These are phyloP conservation scores for Potamarius usumacintae DNA, from an alignment of 2,113 vertebrate genomes.

Conservation along the genomic window DNA sequence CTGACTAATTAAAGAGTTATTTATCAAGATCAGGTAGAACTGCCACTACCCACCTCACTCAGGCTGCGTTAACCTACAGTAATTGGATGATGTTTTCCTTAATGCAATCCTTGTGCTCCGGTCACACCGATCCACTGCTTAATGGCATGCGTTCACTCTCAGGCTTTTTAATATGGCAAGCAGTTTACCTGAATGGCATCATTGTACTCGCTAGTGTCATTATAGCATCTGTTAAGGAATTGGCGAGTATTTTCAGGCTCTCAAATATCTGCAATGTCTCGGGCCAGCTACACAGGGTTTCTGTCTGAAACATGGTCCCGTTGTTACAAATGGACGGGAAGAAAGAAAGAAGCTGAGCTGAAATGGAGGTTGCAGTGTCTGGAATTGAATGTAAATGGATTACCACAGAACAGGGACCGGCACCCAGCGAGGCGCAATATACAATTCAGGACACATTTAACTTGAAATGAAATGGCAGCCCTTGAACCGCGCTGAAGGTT, in stretches of 20 bases:
- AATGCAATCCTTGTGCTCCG: constrained; percentile 15
- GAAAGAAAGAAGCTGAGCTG: constrained; percentile 12
- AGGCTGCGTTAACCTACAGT: constrained; percentile 40
- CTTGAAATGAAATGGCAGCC: constrained; percentile 34
- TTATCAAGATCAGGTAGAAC: constrained; percentile 48
- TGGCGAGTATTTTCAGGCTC: not conserved
- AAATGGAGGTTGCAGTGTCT: constrained; percentile 41
- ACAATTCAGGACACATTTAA: constrained; percentile 11
- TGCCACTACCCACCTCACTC: not conserved
- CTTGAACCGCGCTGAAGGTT: constrained; percentile 41
- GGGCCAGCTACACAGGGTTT: not conserved
- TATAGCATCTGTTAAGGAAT: not conserved
- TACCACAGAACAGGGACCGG: constrained; percentile 24
- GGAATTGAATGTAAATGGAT: constrained; percentile 46
- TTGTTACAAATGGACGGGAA: not conserved
- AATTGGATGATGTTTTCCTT: constrained; percentile 48
- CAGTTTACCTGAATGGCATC: not conserved
- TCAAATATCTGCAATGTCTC: not conserved
- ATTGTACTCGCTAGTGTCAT: not conserved
- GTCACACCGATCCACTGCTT: constrained; percentile 30
- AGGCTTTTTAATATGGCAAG: constrained; percentile 18
- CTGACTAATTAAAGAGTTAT: constrained; percentile 47
- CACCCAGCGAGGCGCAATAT: constrained; percentile 8
- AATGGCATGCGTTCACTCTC: constrained; percentile 16
- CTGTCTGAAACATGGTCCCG: constrained; percentile 5